Conservation (phyloP, 1,140 invertebrate genomes). For the Ditylenchus dipsaci region DNA sequence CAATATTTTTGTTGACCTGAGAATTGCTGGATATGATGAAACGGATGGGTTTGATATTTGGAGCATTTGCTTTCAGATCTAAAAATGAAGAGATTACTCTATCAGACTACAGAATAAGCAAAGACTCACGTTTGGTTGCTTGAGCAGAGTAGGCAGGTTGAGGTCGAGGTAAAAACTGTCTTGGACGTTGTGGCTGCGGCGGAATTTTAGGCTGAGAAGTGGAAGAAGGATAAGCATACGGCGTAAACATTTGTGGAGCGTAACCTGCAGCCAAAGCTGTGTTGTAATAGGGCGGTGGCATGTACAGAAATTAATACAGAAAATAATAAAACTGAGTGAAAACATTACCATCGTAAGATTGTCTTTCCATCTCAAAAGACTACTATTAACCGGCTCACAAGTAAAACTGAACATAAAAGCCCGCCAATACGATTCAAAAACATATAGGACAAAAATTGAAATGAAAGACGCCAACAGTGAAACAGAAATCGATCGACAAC, state of each 20-base stretch:
- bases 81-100: neutral
- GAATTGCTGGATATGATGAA: slow-evolving; percentile 12
- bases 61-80: neutral
- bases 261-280: neutral
- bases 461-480: too few species aligned
- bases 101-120: neutral
- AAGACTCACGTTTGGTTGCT: neutral
- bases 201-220: neutral
- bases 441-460: too few species aligned
- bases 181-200: neutral
- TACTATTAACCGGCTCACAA: too few species aligned
- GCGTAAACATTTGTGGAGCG: neutral
- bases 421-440: too few species aligned
- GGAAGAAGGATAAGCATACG: neutral
- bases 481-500: too few species aligned
- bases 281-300: neutral
- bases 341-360: too few species aligned
- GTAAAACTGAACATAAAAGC: too few species aligned
- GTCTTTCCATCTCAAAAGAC: too few species aligned
- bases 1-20: neutral
- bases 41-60: slow-evolving; percentile 6
- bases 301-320: too few species aligned
- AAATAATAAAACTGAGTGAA: too few species aligned
- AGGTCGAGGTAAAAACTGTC: neutral
- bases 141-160: neutral